Conservation (phyloP, 1,140 invertebrate species). For the Sycobia sp. region DNA sequence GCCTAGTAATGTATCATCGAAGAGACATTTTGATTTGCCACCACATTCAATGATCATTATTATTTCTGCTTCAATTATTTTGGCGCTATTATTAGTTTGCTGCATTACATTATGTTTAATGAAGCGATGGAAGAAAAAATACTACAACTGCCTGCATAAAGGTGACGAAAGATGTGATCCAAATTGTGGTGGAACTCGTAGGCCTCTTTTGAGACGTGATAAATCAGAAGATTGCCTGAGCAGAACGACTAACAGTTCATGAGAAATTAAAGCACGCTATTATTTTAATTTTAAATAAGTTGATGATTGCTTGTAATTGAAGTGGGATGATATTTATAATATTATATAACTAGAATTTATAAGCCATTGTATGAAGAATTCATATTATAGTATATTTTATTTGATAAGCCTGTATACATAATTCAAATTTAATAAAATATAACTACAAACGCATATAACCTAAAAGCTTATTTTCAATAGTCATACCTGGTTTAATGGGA, state of each 20-base stretch:
- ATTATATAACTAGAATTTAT: too few species aligned
- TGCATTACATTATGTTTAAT: constrained; percentile 45
- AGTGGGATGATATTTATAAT: too few species aligned
- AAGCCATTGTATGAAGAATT: neutral
- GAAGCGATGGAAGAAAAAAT: constrained; percentile 43
- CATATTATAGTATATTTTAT: neutral
- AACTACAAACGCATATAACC: constrained; percentile 38
- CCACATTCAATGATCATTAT: constrained; percentile 39
- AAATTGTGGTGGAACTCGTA: constrained; percentile 45
- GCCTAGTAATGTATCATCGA: neutral
- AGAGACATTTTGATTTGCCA: neutral
- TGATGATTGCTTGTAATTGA: too few species aligned
- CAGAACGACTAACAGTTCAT: constrained; percentile 15
- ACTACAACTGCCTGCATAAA: constrained; percentile 39
- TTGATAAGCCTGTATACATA: neutral
- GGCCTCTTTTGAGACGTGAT: constrained; percentile 44
- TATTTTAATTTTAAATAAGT: too few species aligned
- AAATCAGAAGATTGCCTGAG: constrained; percentile 35
- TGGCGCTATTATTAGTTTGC: constrained; percentile 47
- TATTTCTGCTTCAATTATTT: constrained; percentile 26
- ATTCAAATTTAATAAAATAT: neutral
- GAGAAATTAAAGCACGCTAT: constrained; percentile 12
- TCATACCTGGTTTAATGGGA: constrained; percentile 52
- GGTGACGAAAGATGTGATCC: constrained; percentile 45
- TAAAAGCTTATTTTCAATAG: constrained; percentile 25